Percentiles rank a stretch among this genome's conserved stretches.
phyloP scores from a whole-genome alignment of 1,140 invertebrate species.

The Cephus cinctus region DNA sequence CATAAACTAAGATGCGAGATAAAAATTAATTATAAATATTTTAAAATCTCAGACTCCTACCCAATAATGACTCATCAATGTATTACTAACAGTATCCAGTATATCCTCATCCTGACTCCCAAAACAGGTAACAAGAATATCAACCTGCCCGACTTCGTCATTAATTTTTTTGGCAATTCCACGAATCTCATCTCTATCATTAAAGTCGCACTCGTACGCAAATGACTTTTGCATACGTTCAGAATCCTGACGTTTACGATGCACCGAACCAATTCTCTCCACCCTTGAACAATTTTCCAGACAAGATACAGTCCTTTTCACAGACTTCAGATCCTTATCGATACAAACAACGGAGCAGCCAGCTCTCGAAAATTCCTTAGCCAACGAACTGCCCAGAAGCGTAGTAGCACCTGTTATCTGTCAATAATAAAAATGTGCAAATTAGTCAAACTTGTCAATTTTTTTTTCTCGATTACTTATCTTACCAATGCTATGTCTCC shows the following conservation, averaged over 20 bases:
- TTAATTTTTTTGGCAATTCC: constrained; percentile 36
- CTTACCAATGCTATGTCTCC: constrained; percentile 46
- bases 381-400: constrained; percentile 39
- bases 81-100: constrained; percentile 37
- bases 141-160: constrained; percentile 42
- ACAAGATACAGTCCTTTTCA: constrained; percentile 26
- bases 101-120: constrained; percentile 28
- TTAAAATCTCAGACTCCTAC: constrained; percentile 27
- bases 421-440: constrained; percentile 1
- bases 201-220: constrained; percentile 42
- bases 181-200: constrained; percentile 33
- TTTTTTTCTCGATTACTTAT: constrained; percentile 1
- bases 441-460: too few species aligned
- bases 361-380: constrained; percentile 39
- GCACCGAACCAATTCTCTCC: constrained; percentile 17
- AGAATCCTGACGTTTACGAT: constrained; percentile 23
- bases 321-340: constrained; percentile 31
- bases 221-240: constrained; percentile 10
- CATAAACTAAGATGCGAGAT: not conserved
- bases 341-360: constrained; percentile 48
- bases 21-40: not conserved
- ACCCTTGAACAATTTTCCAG: constrained; percentile 25
- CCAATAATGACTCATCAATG: constrained; percentile 52
- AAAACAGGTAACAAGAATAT: constrained; percentile 49
- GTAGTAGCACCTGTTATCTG: constrained; percentile 48